Base-by-base conservation (phyloP, 2,888 invertebrate genomes). In the Osmoderma eremita region DNA sequence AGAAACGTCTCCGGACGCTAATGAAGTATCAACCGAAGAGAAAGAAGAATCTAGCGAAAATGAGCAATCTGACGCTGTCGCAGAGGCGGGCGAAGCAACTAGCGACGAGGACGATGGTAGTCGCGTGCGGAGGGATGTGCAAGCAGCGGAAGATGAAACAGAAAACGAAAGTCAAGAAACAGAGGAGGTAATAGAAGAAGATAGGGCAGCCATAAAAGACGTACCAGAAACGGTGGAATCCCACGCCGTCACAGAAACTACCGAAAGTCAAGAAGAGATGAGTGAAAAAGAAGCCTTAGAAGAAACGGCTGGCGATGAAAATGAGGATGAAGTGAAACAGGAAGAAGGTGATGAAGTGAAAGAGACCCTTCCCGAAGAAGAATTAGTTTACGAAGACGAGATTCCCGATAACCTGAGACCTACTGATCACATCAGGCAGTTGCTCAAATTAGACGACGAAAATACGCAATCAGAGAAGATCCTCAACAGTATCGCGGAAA, bases 371-470 rank as follows among this genome's bases (percentile, higher is more conserved):
- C 83, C 84, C 24, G 86, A 85, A 70, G 86, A 86, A 77, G 86
- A 87, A 67, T 76, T 87, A 56, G 84, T 77, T 49, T 83, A 91
- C 87, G 91, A 90, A 78, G 86, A 87, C 73, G 90, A 90, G 78
- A 89, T 93, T 73, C 93, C 93, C 3, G 88, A 90, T 76, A 90
- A 93, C 73, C 84, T 93, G 62, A 87, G 95, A 79, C 88, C 91
- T 62, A 88, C 94, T 71, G 90, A 90, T 62, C 94, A 95, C 78
- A 90, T 96, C 67, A 88, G 88, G 68, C 90, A 92, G 78, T 87
- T 96, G 49, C 82, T 96, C 48, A 90, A 91, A 78, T 81, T 96
- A 67, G 92, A 94, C 73, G 90, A 91, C 68, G 92, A 92, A 76
- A 87, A 90, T 42, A 86, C 89, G 74, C 88, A 89, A 74, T 86